phyloP scores from a whole-genome alignment of 2,113 vertebrate species.

The Rallus limicola region DNA sequence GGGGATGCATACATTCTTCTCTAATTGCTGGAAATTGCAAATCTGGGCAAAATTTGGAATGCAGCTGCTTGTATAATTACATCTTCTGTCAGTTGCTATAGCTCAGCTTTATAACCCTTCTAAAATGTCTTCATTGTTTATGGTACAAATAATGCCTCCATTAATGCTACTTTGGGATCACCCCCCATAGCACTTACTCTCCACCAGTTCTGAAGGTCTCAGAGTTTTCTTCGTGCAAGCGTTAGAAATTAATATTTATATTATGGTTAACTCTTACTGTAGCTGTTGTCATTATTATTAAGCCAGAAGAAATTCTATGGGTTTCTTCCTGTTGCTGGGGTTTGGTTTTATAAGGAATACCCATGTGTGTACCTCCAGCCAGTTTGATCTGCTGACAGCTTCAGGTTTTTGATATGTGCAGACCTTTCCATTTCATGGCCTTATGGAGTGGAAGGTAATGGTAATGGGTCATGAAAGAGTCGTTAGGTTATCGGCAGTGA shows the following conservation, averaged over 20 bases:
- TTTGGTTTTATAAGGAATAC: not conserved
- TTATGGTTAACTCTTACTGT: not conserved
- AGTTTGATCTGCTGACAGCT: not conserved
- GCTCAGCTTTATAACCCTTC: conserved; percentile 48
- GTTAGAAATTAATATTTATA: not conserved
- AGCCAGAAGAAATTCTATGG: not conserved
- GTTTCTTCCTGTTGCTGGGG: not conserved
- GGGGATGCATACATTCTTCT: not conserved
- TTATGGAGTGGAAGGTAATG: not conserved
- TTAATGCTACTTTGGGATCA: not conserved
- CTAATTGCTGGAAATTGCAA: conserved; percentile 63
- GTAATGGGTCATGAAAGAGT: not conserved
- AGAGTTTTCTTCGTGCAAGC: not conserved
- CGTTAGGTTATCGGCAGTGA: not conserved
- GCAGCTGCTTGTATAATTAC: conserved; percentile 66
- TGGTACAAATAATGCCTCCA: not conserved
- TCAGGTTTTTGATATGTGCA: not conserved
- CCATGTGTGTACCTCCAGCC: not conserved
- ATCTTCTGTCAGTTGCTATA: conserved; percentile 37
- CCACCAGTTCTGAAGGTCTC: not conserved
- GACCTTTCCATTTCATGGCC: not conserved
- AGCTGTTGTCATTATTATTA: not conserved
- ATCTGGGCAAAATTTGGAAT: conserved; percentile 40
- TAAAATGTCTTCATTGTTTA: not conserved
- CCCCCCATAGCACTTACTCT: not conserved